Percentiles rank a stretch among this genome's conserved stretches.
These are phyloP conservation scores for Tenthredo livida DNA, from an alignment of 2,888 invertebrate genomes.

Conservation along the genomic window DNA sequence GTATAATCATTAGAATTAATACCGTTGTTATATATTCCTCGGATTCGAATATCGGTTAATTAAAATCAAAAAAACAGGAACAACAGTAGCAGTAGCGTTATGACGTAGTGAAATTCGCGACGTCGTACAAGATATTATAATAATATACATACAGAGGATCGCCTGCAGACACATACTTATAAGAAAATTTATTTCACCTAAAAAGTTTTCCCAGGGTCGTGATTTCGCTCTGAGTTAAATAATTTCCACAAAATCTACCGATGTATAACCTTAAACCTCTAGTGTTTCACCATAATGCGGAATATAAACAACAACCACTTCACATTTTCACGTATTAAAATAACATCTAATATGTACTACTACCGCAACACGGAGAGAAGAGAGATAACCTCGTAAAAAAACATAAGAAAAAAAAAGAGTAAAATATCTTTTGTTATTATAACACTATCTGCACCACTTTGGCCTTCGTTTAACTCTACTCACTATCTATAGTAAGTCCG, in stretches of 20 bases:
- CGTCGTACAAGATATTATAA: not conserved
- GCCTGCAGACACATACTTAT: too few relatives aligned
- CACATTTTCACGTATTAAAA: not conserved
- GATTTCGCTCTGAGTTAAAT: not conserved
- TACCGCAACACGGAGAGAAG: not conserved
- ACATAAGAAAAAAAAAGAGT: not conserved
- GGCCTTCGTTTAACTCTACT: conserved; percentile 24
- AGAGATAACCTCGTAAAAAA: conserved; percentile 25
- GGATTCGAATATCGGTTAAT: not conserved
- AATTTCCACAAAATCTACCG: not conserved
- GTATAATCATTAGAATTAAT: not conserved
- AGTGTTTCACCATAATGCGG: not conserved
- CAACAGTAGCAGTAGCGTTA: not conserved
- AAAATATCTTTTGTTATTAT: conserved; percentile 1
- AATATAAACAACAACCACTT: not conserved
- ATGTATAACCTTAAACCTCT: too few relatives aligned
- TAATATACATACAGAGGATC: too few relatives aligned
- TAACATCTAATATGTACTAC: not conserved
- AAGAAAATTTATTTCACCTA: too few relatives aligned
- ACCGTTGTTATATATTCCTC: not conserved
- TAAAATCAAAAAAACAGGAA: not conserved
- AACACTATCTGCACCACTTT: not conserved
- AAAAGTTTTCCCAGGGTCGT: too few relatives aligned
- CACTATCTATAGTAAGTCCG: conserved; percentile 20
- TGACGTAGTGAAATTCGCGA: conserved; percentile 3